Evolutionary conservation across 2,888 invertebrate genomes (phyloP).

Genomic region (Acrocera orbiculus): DNA sequence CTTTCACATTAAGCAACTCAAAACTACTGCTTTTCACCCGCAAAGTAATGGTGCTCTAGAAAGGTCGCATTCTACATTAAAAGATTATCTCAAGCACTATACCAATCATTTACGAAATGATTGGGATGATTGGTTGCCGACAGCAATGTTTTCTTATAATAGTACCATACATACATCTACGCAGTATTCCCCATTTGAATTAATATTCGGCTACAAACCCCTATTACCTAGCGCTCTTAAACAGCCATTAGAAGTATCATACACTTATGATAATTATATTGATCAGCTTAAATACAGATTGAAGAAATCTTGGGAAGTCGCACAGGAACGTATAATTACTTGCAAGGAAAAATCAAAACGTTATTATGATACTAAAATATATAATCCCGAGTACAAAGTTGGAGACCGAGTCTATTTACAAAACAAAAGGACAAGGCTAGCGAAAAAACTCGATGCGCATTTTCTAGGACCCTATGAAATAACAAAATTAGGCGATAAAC

Average conservation of each 20-base stretch:
- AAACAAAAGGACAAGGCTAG: conserved; percentile 5
- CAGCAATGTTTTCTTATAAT: conserved; percentile 6
- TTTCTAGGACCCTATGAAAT: conserved; percentile 8
- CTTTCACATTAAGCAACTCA: conserved; percentile 18
- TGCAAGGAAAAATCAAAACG: conserved; percentile 5
- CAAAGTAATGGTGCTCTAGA: conserved; percentile 14
- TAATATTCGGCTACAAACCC: conserved; percentile 7
- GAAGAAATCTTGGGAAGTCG: conserved; percentile 5
- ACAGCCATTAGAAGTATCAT: conserved; percentile 4
- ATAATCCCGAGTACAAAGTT: conserved; percentile 3
- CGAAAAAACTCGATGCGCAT: conserved; percentile 5
- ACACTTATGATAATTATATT: conserved; percentile 7
- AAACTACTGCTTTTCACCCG: conserved; percentile 18
- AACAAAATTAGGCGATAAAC: conserved; percentile 2
- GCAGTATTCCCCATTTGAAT: conserved; percentile 7
- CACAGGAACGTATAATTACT: conserved; percentile 6
- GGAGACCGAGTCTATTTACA: conserved; percentile 6
- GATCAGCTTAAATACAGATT: conserved; percentile 8
- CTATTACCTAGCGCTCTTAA: conserved; percentile 4
- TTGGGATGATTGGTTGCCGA: conserved; percentile 1
- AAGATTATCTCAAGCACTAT: conserved; percentile 20
- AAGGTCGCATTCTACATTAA: conserved; percentile 18
- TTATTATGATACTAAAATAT: conserved; percentile 4
- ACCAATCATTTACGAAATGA: conserved; percentile 4
- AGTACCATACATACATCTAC: conserved; percentile 3